Conservation (phyloP, 2,888 invertebrate genomes). For the Phengaris arion region DNA sequence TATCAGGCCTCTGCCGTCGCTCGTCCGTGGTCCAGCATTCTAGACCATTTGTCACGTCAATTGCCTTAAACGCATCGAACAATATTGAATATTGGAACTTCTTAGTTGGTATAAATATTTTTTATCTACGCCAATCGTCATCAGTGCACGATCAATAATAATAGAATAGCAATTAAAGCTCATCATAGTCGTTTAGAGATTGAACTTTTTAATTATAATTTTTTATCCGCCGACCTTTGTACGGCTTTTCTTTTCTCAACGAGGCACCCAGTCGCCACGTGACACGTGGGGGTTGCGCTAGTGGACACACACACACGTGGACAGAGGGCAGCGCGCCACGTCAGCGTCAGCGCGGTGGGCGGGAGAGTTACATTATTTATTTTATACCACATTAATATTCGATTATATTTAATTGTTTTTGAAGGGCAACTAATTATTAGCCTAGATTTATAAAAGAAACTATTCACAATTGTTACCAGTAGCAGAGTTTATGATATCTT, state of each 20-base stretch:
- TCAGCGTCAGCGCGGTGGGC: background rate
- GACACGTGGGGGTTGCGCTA: background rate
- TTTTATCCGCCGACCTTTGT: no score
- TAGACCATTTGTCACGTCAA: background rate
- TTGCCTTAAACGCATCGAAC: background rate
- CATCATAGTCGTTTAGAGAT: background rate
- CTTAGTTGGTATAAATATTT: background rate
- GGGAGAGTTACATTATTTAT: background rate
- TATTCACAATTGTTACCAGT: background rate
- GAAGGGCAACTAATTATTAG: background rate
- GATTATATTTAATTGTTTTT: background rate
- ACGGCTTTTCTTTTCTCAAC: no score
- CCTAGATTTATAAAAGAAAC: background rate
- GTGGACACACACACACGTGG: background rate
- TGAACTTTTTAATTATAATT: background rate
- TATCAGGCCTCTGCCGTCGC: background rate
- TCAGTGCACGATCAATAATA: background rate
- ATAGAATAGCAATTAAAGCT: background rate
- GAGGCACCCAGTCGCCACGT: no score
- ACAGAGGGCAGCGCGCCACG: conserved; percentile 5
- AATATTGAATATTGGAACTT: background rate
- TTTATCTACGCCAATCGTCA: background rate
- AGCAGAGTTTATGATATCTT: background rate
- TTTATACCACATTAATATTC: background rate
- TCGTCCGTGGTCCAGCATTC: background rate